Percentiles rank a stretch among this genome's conserved stretches.
Conservation (phyloP, 1,140 invertebrate genomes). For the Drosophila insularis region DNA sequence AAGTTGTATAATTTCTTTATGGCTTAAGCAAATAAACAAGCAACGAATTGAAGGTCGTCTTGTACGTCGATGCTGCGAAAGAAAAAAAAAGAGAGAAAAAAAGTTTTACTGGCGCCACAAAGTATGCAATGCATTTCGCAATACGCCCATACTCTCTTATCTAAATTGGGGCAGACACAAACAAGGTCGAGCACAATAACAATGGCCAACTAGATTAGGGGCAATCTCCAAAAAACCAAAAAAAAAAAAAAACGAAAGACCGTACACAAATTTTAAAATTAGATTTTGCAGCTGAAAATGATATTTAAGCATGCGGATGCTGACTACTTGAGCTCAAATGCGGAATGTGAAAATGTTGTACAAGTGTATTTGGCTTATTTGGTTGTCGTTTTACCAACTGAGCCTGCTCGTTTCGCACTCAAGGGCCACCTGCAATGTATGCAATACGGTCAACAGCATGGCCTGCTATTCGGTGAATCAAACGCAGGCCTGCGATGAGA, state of each 20-base stretch:
- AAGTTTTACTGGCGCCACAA: constrained; percentile 28
- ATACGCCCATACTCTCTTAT: constrained; percentile 35
- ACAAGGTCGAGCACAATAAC: constrained; percentile 28
- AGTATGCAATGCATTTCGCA: constrained; percentile 40
- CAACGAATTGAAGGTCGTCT: neutral
- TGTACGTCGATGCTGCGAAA: neutral
- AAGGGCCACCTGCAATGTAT: constrained; percentile 56
- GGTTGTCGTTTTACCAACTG: constrained; percentile 6
- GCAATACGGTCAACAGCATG: constrained; percentile 54
- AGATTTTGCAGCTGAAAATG: constrained; percentile 9
- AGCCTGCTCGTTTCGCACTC: constrained; percentile 26
- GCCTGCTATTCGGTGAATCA: constrained; percentile 69
- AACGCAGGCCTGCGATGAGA: constrained; percentile 55
- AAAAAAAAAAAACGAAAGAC: too few relatives aligned
- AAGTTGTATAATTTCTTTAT: neutral
- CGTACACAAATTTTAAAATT: neutral
- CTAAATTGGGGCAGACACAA: constrained; percentile 51
- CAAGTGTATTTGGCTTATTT: constrained; percentile 8
- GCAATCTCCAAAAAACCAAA: constrained; percentile 29
- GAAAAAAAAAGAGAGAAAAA: too few relatives aligned
- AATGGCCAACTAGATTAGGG: constrained; percentile 35
- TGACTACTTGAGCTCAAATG: constrained; percentile 1
- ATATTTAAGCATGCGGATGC: constrained; percentile 51
- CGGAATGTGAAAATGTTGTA: constrained; percentile 3
- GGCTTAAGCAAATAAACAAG: neutral